Conservation (phyloP, 1,140 invertebrate species). For the Oryctes rhinoceros region DNA sequence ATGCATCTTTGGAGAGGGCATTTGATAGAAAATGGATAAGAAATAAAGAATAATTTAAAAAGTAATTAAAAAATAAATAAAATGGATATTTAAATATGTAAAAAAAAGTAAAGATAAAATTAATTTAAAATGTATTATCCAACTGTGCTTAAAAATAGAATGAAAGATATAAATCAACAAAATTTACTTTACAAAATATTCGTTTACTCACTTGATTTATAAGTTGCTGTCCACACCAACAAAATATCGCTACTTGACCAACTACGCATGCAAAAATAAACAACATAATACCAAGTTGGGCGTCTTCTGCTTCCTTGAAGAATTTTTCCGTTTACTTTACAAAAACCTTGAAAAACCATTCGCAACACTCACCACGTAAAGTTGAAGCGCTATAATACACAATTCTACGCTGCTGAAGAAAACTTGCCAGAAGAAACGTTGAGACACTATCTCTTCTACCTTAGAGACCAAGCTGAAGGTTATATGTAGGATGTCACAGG, state of each 20-base stretch:
- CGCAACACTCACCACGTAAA: neutral
- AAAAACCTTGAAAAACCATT: neutral
- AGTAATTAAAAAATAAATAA: too few species aligned
- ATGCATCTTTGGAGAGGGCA: too few species aligned
- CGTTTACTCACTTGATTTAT: neutral
- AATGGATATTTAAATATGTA: too few species aligned
- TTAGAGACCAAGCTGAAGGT: too few species aligned
- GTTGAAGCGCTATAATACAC: neutral
- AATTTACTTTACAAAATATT: neutral
- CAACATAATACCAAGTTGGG: neutral
- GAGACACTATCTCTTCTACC: neutral
- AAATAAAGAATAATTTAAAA: too few species aligned
- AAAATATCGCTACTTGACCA: neutral
- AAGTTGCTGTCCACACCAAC: slow-evolving; percentile 5
- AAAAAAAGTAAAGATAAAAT: too few species aligned
- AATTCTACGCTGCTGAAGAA: neutral
- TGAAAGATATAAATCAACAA: too few species aligned
- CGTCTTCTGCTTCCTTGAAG: neutral
- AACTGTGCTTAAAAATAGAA: too few species aligned
- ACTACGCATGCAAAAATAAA: neutral
- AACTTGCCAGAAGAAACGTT: neutral
- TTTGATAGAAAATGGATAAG: too few species aligned
- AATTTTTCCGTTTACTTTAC: neutral
- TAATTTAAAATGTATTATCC: too few species aligned
- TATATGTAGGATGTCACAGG: too few species aligned